phyloP scores from a whole-genome alignment of 2,888 invertebrate genomes.

The Phoenoteleia sp. region DNA sequence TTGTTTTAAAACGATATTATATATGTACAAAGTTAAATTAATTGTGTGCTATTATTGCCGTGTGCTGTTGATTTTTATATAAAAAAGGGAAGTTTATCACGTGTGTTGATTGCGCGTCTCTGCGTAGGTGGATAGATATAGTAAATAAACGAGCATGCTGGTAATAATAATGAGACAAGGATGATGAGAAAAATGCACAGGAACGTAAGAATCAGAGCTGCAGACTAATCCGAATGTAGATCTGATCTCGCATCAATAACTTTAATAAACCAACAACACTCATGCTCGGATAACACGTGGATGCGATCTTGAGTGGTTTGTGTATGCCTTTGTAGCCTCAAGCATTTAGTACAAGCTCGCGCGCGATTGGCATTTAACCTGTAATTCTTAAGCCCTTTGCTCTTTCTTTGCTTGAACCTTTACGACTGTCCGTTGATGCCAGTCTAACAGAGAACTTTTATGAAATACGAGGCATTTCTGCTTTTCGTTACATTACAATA shows the following conservation, averaged over 20 bases:
- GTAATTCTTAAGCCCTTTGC: constrained; percentile 76
- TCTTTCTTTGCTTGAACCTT: constrained; percentile 71
- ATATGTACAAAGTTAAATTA: too few relatives aligned
- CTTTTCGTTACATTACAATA: constrained; percentile 68
- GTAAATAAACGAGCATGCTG: constrained; percentile 68
- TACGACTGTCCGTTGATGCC: constrained; percentile 72
- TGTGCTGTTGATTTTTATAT: constrained; percentile 18
- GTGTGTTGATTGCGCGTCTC: background rate
- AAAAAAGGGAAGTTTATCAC: constrained; percentile 14
- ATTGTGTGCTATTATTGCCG: constrained; percentile 3
- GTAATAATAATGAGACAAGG: constrained; percentile 73
- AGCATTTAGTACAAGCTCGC: constrained; percentile 79
- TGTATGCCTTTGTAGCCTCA: constrained; percentile 73
- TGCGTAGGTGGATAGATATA: constrained; percentile 62
- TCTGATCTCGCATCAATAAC: constrained; percentile 83
- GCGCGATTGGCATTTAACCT: constrained; percentile 82
- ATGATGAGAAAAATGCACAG: constrained; percentile 66
- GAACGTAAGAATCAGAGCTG: constrained; percentile 74
- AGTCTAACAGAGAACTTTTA: constrained; percentile 66
- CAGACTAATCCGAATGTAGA: constrained; percentile 82
- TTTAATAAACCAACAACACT: constrained; percentile 84
- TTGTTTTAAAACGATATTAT: too few relatives aligned
- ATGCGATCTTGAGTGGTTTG: constrained; percentile 72
- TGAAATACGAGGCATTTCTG: constrained; percentile 71
- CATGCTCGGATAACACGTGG: constrained; percentile 75